Base-by-base conservation (phyloP, 2,888 invertebrate species). In the Oxyteleia sp. region DNA sequence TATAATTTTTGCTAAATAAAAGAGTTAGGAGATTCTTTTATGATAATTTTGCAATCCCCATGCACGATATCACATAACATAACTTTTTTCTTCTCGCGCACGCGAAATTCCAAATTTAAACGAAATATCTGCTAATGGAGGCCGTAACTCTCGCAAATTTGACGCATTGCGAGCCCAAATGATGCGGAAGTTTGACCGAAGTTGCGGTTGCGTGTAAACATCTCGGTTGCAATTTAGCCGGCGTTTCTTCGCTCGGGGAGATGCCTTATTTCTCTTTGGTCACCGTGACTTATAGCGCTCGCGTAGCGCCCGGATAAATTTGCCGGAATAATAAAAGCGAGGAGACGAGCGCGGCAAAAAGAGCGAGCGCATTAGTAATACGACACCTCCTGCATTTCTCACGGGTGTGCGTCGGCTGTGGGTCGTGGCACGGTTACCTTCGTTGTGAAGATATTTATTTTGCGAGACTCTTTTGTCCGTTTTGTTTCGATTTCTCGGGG, bases 181-280 rank as follows among this genome's bases (percentile, higher is more conserved):
- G 57, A 69, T 45, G 57, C 49, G 57, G 66, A 51, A 66, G 26
- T 59, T 66, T 29, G 68, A 16, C 16, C 64, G 16, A 35, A 23
- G 26, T 4, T 59, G 57, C 51, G 32, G 69, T 53, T 32, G 69
- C 41, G 16, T 41, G 68, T 49, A 78, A 68, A 68, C 68, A 49
- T 43, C 69, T 32, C 63, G 38, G 10, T 45, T 16, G 23, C 43
- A 61, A 43, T 43, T 61, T 35, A 43, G 43, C 32, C 35, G 51
- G 15, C 59, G 23, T 47, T 59, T 66, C 68, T 57, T 57, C 69
- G 53, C 55, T 29, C 13, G 38, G 35, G 41, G n/a, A 47, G 43
- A 53, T 38, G 53, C 74, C 68, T 74, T 81, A 68, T 82, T 75
- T 82, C 75, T 69, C 63, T 69, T 75, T 66, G 82, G 82, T 76